Conservation (phyloP, 1,140 invertebrate species). For the Melipona quadrifasciata region DNA sequence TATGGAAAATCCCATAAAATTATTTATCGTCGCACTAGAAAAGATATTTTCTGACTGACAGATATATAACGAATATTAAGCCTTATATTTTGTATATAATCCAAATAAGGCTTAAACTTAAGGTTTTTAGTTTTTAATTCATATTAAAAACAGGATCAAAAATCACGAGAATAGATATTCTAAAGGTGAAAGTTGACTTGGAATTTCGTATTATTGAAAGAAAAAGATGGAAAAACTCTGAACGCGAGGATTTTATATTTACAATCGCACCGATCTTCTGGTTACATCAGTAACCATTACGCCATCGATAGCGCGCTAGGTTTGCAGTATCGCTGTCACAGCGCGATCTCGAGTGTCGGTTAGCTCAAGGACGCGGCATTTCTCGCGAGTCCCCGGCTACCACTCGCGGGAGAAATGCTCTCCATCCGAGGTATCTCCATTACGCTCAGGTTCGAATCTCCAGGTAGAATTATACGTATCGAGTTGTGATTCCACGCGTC, state of each 20-base stretch:
- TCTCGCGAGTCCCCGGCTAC: conserved; percentile 31
- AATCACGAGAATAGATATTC: not conserved
- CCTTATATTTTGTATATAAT: too few relatives aligned
- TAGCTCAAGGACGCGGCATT: conserved; percentile 56
- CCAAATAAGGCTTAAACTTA: too few relatives aligned
- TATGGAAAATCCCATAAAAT: too few relatives aligned
- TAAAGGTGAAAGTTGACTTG: too few relatives aligned
- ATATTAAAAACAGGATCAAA: not conserved
- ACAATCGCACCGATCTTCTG: conserved; percentile 21
- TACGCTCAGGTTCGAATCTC: not conserved
- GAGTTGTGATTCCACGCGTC: conserved; percentile 6
- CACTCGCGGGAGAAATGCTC: conserved; percentile 47
- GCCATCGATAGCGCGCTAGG: conserved; percentile 57
- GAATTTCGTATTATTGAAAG: not conserved
- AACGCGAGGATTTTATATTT: not conserved
- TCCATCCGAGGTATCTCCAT: conserved; percentile 28
- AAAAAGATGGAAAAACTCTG: not conserved
- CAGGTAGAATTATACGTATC: conserved; percentile 17
- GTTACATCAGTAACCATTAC: conserved; percentile 44
- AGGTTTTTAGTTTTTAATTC: too few relatives aligned
- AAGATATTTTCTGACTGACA: too few relatives aligned
- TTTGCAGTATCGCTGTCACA: conserved; percentile 58
- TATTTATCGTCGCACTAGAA: too few relatives aligned
- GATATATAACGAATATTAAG: too few relatives aligned
- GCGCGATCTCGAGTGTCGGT: conserved; percentile 54